Conservation (phyloP, 23 tunicate genomes). For the Halocynthia aurantium region DNA sequence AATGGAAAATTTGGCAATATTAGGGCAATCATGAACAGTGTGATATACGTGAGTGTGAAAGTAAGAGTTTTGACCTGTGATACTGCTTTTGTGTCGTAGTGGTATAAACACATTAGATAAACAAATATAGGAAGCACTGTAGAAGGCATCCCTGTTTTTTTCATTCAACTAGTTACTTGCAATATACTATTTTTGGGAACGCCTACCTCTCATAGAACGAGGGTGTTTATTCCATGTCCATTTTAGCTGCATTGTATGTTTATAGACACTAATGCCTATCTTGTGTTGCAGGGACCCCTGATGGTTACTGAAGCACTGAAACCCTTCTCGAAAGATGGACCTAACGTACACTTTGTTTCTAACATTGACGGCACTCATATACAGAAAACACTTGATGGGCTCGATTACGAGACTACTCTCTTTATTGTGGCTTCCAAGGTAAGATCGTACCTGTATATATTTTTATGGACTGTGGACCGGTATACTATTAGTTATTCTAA, state of each 20-base stretch:
- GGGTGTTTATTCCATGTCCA: neutral
- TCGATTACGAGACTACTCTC: constrained; percentile 86
- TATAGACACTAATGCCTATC: neutral
- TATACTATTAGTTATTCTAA: no score
- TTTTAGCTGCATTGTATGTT: neutral
- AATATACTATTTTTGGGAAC: no score
- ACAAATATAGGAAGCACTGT: no score
- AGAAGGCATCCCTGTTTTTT: no score
- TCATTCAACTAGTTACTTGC: no score
- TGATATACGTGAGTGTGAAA: no score
- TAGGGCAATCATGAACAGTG: no score
- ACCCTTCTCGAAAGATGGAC: constrained; percentile 72
- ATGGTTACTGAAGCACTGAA: constrained; percentile 99
- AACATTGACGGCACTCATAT: constrained; percentile 98
- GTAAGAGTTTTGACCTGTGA: no score
- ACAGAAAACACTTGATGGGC: constrained; percentile 56
- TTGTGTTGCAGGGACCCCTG: constrained; percentile 72
- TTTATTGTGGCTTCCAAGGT: constrained; percentile 97
- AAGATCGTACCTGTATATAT: neutral
- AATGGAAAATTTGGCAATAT: no score
- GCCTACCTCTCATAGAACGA: no score
- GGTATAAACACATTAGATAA: no score
- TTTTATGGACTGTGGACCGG: neutral
- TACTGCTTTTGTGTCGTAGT: no score
- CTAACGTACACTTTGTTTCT: constrained; percentile 90